Percentiles rank a stretch among this genome's conserved stretches.
Evolutionary conservation across 2,888 invertebrate genomes (phyloP).

Genomic region (Rosalia funebris): DNA sequence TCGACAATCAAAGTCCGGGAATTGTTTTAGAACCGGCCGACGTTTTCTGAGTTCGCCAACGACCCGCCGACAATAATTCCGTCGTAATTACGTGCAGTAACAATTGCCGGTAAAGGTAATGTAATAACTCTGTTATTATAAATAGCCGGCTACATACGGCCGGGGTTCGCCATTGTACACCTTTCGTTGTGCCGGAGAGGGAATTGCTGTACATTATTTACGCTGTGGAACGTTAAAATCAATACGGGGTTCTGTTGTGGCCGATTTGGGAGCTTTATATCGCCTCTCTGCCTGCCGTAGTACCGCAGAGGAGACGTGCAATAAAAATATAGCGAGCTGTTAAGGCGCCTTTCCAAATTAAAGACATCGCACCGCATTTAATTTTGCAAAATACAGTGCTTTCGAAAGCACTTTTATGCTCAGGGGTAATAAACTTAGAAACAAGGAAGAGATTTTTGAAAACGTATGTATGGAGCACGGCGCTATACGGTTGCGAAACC

Average conservation of each 20-base stretch:
- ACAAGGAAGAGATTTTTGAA: no score
- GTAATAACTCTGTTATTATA: constrained; percentile 30
- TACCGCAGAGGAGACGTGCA: no score
- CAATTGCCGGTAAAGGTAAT: constrained; percentile 11
- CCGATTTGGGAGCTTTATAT: background rate
- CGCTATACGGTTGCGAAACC: no score
- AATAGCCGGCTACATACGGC: constrained; percentile 19
- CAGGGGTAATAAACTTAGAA: no score
- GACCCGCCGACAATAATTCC: constrained; percentile 9
- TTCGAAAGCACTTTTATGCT: no score
- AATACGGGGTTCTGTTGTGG: background rate
- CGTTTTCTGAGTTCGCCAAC: background rate
- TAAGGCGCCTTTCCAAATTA: no score
- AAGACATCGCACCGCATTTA: no score
- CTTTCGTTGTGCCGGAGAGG: background rate
- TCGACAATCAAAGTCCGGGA: background rate
- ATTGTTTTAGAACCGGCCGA: background rate
- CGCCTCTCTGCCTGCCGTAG: no score
- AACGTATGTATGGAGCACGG: no score
- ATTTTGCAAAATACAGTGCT: no score
- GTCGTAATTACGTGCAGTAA: constrained; percentile 4
- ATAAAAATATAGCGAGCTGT: no score
- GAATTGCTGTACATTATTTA: background rate
- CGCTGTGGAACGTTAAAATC: background rate
- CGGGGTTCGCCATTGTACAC: no score